Evolutionary conservation across 2,797 vertebrate species (phyloP), one percentile per base, ranked within the genome.

Genomic region (Myoxocephalus aenaeus): DNA sequence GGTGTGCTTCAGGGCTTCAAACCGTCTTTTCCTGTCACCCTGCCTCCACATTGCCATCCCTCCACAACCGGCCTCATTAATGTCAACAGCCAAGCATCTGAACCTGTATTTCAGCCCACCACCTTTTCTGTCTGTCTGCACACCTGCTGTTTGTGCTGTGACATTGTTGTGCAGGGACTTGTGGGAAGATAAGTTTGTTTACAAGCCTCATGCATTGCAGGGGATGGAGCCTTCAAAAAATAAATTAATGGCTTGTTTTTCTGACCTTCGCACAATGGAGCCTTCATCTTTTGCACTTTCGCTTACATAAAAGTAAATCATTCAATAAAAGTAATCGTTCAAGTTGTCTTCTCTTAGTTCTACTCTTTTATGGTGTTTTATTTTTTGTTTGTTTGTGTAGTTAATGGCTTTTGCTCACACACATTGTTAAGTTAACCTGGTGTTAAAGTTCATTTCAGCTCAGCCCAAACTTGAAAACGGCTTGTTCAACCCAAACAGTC

Each of bases 81-180:
- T 13, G 65, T 84, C 61, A 77, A 65, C 79, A 75, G 25, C 57
- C 65, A 50, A 59, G 27, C 36, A 40, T 67, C 57, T 81, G 81
- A 86, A 70, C 80, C 59, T 80, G 77, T 70, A 42, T 73, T 25
- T 72, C 54, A 53, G 42, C 20, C 9, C 1, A 1, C n/a, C 62
- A 15, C 65, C 58, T 46, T 73, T 32, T 65, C 51, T 58, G 57
- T 83, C 79, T 59, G 66, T 75, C 65, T 66, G 25, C 7, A 79
- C 91, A 92, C 89, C 91, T 94, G 90, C 84, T 87, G 75, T 86
- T 90, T 85, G 51, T 75, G 57, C 74, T 62, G 53, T 22, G 66
- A 63, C 73, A 46, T n/a, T 82, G 71, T 40, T 70, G 67, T 79
- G 77, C 57, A 56, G 67, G 15, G 73, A 74, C 82, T 50, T 84